Evolutionary conservation across 2,113 vertebrate genomes (phyloP).

Genomic region (Pituophis catenifer): DNA sequence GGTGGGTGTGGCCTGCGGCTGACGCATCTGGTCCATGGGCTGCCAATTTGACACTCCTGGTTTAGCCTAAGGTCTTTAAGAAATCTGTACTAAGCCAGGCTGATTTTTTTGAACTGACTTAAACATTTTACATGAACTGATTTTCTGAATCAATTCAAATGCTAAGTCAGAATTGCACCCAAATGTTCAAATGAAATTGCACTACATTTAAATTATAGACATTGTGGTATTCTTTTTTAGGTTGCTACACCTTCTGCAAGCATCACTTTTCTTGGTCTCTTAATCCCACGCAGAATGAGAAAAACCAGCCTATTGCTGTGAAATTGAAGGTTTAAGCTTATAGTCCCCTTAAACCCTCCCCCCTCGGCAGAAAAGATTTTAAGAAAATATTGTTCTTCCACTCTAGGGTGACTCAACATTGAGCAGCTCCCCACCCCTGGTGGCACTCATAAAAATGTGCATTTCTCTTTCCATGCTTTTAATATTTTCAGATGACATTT

Average conservation of each 20-base stretch:
- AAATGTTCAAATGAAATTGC: background rate
- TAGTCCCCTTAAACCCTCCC: background rate
- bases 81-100: background rate
- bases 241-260: background rate
- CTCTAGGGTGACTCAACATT: background rate
- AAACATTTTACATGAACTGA: background rate
- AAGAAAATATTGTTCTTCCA: background rate
- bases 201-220: background rate
- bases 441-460: background rate
- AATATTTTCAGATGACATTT: slow-evolving; percentile 26
- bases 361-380: background rate
- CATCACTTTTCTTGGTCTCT: background rate
- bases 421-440: background rate
- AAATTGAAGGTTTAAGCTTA: background rate
- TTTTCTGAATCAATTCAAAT: background rate
- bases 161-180: background rate
- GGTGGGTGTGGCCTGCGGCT: too few relatives aligned
- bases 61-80: background rate
- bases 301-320: background rate
- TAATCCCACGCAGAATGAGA: background rate
- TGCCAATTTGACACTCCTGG: too few relatives aligned
- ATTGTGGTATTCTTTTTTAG: background rate
- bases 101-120: background rate
- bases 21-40: too few relatives aligned
- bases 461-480: background rate